Percentiles rank a stretch among this genome's conserved stretches.
phyloP scores from a whole-genome alignment of 92 coral and sea anemone genomes.

The Anthopleura xanthogrammica region DNA sequence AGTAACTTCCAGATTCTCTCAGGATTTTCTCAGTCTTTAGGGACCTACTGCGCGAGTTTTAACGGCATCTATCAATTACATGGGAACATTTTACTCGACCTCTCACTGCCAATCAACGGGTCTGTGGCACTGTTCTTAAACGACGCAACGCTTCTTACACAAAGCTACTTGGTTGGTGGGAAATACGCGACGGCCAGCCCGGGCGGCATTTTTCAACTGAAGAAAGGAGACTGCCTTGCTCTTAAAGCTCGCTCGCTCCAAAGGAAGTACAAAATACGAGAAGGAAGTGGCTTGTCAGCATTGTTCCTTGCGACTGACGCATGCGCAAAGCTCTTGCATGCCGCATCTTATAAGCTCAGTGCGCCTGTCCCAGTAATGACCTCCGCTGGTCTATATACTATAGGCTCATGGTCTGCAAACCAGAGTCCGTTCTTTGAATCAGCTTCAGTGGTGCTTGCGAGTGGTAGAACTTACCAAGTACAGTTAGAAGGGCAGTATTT shows the following conservation, averaged over 20 bases:
- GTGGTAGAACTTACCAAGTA: conserved; percentile 10
- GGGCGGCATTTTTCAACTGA: conserved; percentile 41
- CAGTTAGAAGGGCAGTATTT: conserved; percentile 36
- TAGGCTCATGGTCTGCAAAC: conserved; percentile 27
- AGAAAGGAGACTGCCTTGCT: conserved; percentile 49
- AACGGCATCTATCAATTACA: conserved; percentile 43
- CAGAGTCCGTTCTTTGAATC: conserved; percentile 21
- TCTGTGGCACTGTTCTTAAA: conserved; percentile 16
- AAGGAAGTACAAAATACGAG: conserved; percentile 1
- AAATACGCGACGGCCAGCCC: conserved; percentile 12
- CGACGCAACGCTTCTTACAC: conserved; percentile 14
- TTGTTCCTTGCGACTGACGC: conserved; percentile 29
- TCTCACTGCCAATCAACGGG: neutral
- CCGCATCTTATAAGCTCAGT: conserved; percentile 14
- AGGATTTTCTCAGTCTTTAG: conserved; percentile 49
- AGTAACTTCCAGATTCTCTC: conserved; percentile 29
- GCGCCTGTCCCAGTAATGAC: conserved; percentile 9
- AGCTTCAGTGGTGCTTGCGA: neutral
- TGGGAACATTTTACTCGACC: conserved; percentile 32
- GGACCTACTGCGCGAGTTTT: conserved; percentile 45
- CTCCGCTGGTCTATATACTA: conserved; percentile 34
- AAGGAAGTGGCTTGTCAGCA: conserved; percentile 48
- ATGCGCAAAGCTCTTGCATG: conserved; percentile 14
- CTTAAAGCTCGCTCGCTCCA: conserved; percentile 9
- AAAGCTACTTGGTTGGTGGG: conserved; percentile 1